Evolutionary conservation across 2,113 vertebrate genomes (phyloP), one percentile per base, ranked within the genome.

Genomic region (Setophaga kirtlandii): DNA sequence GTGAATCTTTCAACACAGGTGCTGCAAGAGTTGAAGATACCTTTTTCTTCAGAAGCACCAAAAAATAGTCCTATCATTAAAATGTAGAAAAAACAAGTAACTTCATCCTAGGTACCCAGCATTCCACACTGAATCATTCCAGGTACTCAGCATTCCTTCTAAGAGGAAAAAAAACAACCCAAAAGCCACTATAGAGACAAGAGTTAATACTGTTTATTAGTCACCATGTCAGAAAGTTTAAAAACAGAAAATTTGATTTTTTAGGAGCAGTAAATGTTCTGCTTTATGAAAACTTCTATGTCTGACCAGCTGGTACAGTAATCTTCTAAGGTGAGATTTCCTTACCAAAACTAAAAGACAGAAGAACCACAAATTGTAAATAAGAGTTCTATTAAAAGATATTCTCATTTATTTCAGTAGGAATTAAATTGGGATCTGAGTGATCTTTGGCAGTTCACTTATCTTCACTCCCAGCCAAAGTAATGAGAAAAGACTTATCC

Each of bases 1-100:
- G 30, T 52, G 28, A 79, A 80, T 91, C 78, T 94, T 95, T 86
- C 59, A 94, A 85, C 33, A 9, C 55, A 77, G 77, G 70, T 65
- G 56, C 50, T 94, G 78, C 73, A 95, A 93, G 82, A 87, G 62
- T n/a, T 58, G 77, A 81, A 96, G 60, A 39, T 76, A 73, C 39
- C 46, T 42, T 56, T 47, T 94, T 90, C 83, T 74, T 94, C 68
- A 58, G 74, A 90, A 94, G 83, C 21, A 77, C 68, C 28, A 63
- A 92, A 91, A 95, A 96, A 91, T 5, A 35, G 33, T 80, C 75
- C 68, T 87, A 82, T 62, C 63, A 87, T 64, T 81, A 95, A 96
- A 96, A 83, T 37, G 53, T 44, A 93, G 52, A 93, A 71, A 85
- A 91, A 97, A 70, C 53, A 90, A 31, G 41, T 85, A 56, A 75